Conservation (phyloP, 2,113 vertebrate genomes). For the Synchiropus splendidus region DNA sequence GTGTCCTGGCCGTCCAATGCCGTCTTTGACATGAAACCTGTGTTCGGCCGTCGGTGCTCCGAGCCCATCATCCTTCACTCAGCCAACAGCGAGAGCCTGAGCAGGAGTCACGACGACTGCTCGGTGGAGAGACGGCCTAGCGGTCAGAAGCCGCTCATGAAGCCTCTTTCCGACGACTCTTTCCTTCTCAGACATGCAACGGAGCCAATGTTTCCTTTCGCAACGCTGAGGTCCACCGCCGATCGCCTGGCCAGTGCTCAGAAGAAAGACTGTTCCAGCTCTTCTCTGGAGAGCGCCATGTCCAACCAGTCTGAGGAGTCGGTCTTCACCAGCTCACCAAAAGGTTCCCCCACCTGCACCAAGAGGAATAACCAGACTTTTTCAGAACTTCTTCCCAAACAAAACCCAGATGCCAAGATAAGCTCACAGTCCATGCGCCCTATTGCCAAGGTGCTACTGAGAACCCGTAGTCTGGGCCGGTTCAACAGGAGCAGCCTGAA, state of each 20-base stretch:
- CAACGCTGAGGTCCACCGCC: slow-evolving; percentile 42
- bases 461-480: slow-evolving; percentile 64
- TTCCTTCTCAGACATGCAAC: slow-evolving; percentile 36
- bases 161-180: slow-evolving; percentile 68
- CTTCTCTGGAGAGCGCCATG: slow-evolving; percentile 71
- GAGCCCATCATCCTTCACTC: slow-evolving; percentile 73
- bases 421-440: slow-evolving; percentile 72
- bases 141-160: slow-evolving; percentile 58
- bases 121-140: slow-evolving; percentile 40
- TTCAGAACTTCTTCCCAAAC: slow-evolving; percentile 47
- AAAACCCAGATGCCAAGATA: slow-evolving; percentile 61
- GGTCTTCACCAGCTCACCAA: slow-evolving; percentile 74
- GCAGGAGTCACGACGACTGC: slow-evolving; percentile 78
- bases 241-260: slow-evolving; percentile 6
- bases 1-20: slow-evolving; percentile 38
- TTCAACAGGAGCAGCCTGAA: slow-evolving; percentile 58
- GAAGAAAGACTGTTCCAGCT: slow-evolving; percentile 54
- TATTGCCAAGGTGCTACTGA: slow-evolving; percentile 55
- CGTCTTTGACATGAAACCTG: slow-evolving; percentile 36
- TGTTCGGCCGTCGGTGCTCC: slow-evolving; percentile 74
- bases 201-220: slow-evolving; percentile 25
- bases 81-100: slow-evolving; percentile 32
- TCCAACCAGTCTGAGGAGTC: slow-evolving; percentile 74
- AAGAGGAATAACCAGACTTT: slow-evolving; percentile 48
- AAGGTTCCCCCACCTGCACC: slow-evolving; percentile 70